Percentiles rank a stretch among this genome's conserved stretches.
Evolutionary conservation across 30 jellyfish, hydroid and myxozoan species (phyloP).

Genomic region (Cassiopea xamachana): DNA sequence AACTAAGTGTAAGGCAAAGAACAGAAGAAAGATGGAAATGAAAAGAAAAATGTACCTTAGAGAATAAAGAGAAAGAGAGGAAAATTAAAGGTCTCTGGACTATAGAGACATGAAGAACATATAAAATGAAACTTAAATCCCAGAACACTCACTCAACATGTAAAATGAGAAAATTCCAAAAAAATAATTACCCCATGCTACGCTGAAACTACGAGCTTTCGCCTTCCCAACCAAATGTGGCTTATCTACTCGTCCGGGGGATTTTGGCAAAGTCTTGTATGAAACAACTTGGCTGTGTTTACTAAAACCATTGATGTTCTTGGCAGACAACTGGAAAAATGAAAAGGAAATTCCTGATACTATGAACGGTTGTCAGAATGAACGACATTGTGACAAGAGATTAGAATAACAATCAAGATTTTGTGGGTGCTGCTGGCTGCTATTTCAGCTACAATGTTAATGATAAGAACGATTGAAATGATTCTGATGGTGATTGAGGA

Average conservation of each 20-base stretch:
- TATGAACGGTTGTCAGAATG: not conserved
- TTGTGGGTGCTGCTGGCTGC: not conserved
- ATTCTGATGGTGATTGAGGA: not conserved
- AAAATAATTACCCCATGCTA: constrained; percentile 83
- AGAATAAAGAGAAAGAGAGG: too few relatives aligned
- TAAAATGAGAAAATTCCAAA: not conserved
- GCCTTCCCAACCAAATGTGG: constrained; percentile 93
- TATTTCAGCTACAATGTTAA: not conserved
- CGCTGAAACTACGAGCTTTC: constrained; percentile 80
- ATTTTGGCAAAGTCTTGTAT: constrained; percentile 85
- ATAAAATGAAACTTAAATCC: not conserved
- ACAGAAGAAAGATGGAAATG: too few relatives aligned
- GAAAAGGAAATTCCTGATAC: not conserved
- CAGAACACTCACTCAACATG: not conserved
- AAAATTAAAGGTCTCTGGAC: too few relatives aligned
- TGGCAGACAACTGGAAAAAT: constrained; percentile 78
- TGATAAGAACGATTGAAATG: not conserved
- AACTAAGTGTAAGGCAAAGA: too few relatives aligned
- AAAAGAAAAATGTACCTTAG: too few relatives aligned
- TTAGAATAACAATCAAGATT: not conserved
- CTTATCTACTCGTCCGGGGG: constrained; percentile 93
- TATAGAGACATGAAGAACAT: too few relatives aligned
- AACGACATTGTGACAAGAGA: not conserved
- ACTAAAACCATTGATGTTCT: constrained; percentile 90
- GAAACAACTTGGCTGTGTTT: constrained; percentile 76